A percentile compares a stretch with the other conserved stretches of the same genome.
Evolutionary conservation across 1,140 invertebrate species (phyloP).

Genomic region (Listronotus oregonensis): DNA sequence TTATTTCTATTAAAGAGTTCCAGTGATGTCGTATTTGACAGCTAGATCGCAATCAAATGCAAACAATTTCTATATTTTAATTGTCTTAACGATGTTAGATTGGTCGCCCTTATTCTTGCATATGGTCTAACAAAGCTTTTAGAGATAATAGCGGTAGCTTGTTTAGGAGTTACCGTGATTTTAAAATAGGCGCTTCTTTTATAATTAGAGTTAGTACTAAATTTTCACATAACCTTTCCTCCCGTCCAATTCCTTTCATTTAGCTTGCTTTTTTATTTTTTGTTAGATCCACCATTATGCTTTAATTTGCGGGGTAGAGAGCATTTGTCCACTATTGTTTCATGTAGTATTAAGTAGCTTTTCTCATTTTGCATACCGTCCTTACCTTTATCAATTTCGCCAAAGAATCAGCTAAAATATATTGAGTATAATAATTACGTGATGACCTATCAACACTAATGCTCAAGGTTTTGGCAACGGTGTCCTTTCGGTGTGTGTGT

Average conservation of each 20-base stretch:
- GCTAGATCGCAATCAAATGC: too few relatives aligned
- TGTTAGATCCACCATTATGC: constrained; percentile 34
- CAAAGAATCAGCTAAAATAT: constrained; percentile 41
- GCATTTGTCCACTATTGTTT: constrained; percentile 57
- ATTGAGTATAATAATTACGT: constrained; percentile 49
- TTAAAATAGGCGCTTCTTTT: too few relatives aligned
- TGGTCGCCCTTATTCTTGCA: too few relatives aligned
- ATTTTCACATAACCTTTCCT: neutral
- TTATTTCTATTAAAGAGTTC: too few relatives aligned
- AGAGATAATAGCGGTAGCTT: too few relatives aligned
- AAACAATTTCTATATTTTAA: too few relatives aligned
- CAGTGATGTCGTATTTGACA: too few relatives aligned
- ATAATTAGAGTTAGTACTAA: neutral
- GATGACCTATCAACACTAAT: neutral
- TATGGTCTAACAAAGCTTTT: too few relatives aligned
- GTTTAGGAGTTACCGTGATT: too few relatives aligned
- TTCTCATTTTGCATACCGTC: constrained; percentile 19
- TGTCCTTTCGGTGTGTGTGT: constrained; percentile 35
- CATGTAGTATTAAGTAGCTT: constrained; percentile 23
- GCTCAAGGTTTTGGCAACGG: neutral
- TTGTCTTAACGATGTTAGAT: too few relatives aligned
- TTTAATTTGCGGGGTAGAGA: constrained; percentile 66
- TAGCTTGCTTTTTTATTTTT: constrained; percentile 22
- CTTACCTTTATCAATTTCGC: constrained; percentile 28
- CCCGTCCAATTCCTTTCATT: neutral